Base-by-base conservation (phyloP, 2,888 invertebrate genomes). In the Danaus chrysippus region DNA sequence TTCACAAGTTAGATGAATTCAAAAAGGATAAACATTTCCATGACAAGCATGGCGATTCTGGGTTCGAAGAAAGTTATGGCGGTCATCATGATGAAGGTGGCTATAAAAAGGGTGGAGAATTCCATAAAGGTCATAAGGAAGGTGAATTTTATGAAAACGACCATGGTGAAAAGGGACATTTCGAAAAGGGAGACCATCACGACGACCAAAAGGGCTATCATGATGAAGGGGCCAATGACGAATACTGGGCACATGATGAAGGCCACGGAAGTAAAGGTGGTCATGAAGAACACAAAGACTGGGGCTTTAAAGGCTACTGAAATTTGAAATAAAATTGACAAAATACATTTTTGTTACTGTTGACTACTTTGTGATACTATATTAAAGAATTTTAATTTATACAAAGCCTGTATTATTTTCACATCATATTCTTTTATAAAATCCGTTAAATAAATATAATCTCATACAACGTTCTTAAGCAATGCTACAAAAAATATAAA, bases 11-110 rank as follows among this genome's bases (percentile, higher is more conserved):
- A 80, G 95, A 96, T 82, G 96, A 96, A 82, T 96, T 93, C 85
- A 95, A 96, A 79, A 96, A 96, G 81, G 94, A 96, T 75, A 96
- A 96, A 74, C 95, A 96, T 79, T 96, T 95, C 93, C 96, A 94
- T 79, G 96, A 96, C 73, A 96, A 96, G 78, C 94, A 96, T 74
- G 96, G 96, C 70, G 95, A 95, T 70, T 94, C 94, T 61, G 96
- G 95, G 1, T 95, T 95, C 71, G 95, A 96, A 82, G 95, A 95
- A 78, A 94, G 95, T 68, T 94, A 96, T 76, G 96, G 96, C 58
- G 94, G 93, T 52, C 93, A 94, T 81, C 94, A 96, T 76, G 93
- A 96, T 73, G 94, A 94, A 77, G 94, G 94, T 68, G 95, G 94
- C 49, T 94, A 93, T 84, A 94, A 95, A 82, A 94, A 96, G 84